phyloP scores from a whole-genome alignment of 35 echinoderm and acorn worm genomes.

The Hemicentrotus pulcherrimus region DNA sequence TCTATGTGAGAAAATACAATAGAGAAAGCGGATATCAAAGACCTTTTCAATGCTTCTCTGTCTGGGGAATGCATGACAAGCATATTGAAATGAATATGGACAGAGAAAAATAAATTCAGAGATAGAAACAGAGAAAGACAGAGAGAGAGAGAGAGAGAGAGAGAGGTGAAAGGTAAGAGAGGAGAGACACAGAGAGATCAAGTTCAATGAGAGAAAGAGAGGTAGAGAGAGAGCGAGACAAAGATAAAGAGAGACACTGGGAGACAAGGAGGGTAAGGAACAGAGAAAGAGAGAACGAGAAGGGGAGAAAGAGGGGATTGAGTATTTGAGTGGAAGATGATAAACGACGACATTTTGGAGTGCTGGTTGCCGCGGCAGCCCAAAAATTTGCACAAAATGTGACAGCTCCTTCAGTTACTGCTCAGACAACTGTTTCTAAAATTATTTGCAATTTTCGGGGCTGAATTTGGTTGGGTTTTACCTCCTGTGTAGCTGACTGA shows the following conservation, averaged over 20 bases:
- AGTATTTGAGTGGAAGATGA: slow-evolving; percentile 32
- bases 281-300: neutral
- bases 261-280: neutral
- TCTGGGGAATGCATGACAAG: slow-evolving; percentile 8
- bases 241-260: neutral
- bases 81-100: neutral
- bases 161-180: neutral
- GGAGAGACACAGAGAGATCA: neutral
- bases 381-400: slow-evolving; percentile 45
- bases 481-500: neutral
- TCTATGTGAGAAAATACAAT: neutral
- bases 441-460: slow-evolving; percentile 1
- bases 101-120: too few relatives aligned
- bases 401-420: slow-evolving; percentile 28
- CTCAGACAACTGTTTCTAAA: slow-evolving; percentile 12
- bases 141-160: neutral
- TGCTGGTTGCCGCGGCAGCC: slow-evolving; percentile 30
- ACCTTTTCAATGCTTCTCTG: neutral
- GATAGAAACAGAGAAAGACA: neutral
- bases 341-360: slow-evolving; percentile 23
- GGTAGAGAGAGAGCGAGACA: neutral
- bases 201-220: neutral
- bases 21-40: neutral
- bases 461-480: neutral
- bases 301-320: neutral